Percentiles rank a stretch among this genome's conserved stretches.
Evolutionary conservation across 2,113 vertebrate genomes (phyloP).

Genomic region (Phyllostomus hastatus): DNA sequence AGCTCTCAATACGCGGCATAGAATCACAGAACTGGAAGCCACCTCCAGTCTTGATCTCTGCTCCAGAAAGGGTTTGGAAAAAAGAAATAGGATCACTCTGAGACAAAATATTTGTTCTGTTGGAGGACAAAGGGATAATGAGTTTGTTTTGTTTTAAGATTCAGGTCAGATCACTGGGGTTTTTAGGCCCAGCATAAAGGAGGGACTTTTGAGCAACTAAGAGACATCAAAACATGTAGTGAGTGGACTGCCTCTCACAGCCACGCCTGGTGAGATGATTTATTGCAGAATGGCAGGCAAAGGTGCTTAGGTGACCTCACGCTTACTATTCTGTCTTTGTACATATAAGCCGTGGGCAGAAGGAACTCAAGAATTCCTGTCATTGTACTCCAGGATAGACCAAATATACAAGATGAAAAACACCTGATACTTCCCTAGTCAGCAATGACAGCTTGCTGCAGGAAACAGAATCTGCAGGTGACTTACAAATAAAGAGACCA

Average conservation of each 20-base stretch:
- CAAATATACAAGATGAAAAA: neutral
- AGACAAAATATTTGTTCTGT: neutral
- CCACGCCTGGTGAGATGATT: neutral
- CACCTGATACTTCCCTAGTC: neutral
- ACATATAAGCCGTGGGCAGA: neutral
- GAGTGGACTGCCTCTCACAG: neutral
- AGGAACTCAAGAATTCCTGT: neutral
- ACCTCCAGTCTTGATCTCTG: neutral
- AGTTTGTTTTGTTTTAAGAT: neutral
- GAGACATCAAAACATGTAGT: neutral
- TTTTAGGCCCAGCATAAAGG: neutral
- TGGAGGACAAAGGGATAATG: neutral
- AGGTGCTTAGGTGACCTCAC: neutral
- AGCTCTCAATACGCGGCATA: neutral
- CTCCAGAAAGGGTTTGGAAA: neutral
- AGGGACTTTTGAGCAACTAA: neutral
- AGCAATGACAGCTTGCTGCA: neutral
- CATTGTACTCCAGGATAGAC: neutral
- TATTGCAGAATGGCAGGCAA: neutral
- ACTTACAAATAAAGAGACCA: neutral
- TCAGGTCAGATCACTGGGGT: neutral
- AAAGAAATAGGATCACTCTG: neutral
- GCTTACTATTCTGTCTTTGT: neutral
- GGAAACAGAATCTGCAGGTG: neutral
- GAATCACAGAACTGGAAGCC: neutral